Conservation (phyloP, 2,888 invertebrate species). For the Corythucha ciliata region DNA sequence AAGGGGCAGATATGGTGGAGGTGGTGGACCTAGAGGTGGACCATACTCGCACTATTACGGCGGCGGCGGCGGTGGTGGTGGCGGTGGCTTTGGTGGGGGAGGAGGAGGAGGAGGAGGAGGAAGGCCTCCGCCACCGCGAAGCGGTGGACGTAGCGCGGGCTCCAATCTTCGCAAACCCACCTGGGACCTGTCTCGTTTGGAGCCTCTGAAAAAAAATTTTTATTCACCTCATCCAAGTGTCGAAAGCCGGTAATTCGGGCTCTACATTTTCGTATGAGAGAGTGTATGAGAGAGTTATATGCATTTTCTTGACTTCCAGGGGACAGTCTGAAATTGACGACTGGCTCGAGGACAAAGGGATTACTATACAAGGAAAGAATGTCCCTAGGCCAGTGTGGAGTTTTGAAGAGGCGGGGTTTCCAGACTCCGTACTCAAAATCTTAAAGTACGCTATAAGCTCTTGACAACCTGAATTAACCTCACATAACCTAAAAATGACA, state of each 20-base stretch:
- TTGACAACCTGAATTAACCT: background rate
- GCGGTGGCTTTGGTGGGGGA: too few species aligned
- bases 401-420: slow-evolving; percentile 83
- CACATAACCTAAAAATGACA: background rate
- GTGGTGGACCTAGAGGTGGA: too few species aligned
- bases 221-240: slow-evolving; percentile 75
- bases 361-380: slow-evolving; percentile 74
- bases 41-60: slow-evolving; percentile 3
- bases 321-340: slow-evolving; percentile 57
- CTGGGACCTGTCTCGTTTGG: slow-evolving; percentile 73
- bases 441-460: slow-evolving; percentile 34
- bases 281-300: too few species aligned
- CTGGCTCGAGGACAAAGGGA: slow-evolving; percentile 70
- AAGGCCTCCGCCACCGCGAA: slow-evolving; percentile 38
- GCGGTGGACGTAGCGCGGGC: slow-evolving; percentile 34
- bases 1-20: too few species aligned
- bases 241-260: slow-evolving; percentile 41
- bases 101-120: slow-evolving; percentile 39
- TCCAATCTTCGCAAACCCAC: slow-evolving; percentile 71
- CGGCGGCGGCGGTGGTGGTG: slow-evolving; percentile 35
- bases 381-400: slow-evolving; percentile 80
- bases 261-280: too few species aligned
- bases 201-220: slow-evolving; percentile 87
- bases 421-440: slow-evolving; percentile 70
- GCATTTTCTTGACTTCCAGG: slow-evolving; percentile 42